Conservation (phyloP, 2,113 vertebrate genomes). For the Mugil cephalus region DNA sequence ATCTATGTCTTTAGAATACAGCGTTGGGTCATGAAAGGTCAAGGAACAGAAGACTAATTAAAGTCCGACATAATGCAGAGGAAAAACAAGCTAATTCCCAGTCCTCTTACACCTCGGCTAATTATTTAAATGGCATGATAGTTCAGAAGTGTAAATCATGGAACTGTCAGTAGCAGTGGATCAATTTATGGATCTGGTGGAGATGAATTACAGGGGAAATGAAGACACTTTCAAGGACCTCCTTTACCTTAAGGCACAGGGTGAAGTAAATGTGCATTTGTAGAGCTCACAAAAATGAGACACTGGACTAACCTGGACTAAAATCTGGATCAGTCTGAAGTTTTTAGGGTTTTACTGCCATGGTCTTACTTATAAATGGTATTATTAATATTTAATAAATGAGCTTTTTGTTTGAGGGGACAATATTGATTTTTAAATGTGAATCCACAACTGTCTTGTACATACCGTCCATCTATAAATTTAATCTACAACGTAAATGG, state of each 20-base stretch:
- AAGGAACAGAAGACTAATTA: conserved; percentile 22
- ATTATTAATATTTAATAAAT: not conserved
- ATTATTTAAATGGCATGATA: conserved; percentile 9
- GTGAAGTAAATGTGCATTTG: no score
- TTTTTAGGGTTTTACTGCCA: not conserved
- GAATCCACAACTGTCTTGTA: no score
- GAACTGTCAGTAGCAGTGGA: not conserved
- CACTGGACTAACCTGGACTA: not conserved
- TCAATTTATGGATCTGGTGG: conserved; percentile 40
- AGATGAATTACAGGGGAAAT: conserved; percentile 17
- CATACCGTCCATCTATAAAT: no score
- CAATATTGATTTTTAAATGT: no score
- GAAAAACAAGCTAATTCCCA: not conserved
- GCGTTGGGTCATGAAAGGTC: conserved; percentile 22
- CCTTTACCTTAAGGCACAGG: not conserved
- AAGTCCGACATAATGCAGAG: conserved; percentile 5
- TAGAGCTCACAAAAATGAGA: no score
- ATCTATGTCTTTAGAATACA: not conserved
- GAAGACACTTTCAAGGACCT: not conserved
- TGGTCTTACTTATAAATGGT: not conserved
- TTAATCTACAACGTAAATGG: no score
- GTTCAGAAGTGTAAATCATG: conserved; percentile 9
- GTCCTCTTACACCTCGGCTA: not conserved
- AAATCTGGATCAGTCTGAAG: not conserved
- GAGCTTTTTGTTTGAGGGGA: no score